phyloP scores from a whole-genome alignment of 2,888 invertebrate genomes.

The Nemurella pictetii region DNA sequence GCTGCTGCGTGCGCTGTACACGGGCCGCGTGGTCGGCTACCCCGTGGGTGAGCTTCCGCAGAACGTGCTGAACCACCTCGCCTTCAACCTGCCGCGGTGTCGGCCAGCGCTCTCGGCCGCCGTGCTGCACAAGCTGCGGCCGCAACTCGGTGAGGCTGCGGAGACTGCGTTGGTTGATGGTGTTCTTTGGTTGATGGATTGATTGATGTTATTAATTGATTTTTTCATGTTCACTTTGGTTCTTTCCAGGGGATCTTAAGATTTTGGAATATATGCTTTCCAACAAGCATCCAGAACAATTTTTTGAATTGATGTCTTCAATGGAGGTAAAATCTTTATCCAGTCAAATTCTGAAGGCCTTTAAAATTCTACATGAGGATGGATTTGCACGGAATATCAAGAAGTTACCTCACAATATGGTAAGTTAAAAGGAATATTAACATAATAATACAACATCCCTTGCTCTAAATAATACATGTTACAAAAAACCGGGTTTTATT shows the following conservation, averaged over 20 bases:
- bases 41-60: slow-evolving; percentile 25
- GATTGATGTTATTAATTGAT: neutral
- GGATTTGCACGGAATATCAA: slow-evolving; percentile 28
- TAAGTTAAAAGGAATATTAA: too few relatives aligned
- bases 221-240: neutral
- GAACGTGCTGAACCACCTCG: slow-evolving; percentile 32
- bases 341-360: neutral
- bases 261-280: slow-evolving; percentile 33
- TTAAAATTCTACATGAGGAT: slow-evolving; percentile 8
- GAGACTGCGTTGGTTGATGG: too few relatives aligned
- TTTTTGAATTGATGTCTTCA: slow-evolving; percentile 33
- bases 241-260: slow-evolving; percentile 26
- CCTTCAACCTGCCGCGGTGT: slow-evolving; percentile 30
- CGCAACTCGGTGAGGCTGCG: slow-evolving; percentile 24
- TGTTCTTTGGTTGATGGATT: too few relatives aligned
- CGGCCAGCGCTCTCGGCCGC: slow-evolving; percentile 26
- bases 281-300: slow-evolving; percentile 36
- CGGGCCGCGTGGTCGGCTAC: neutral
- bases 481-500: too few relatives aligned
- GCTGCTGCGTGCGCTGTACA: slow-evolving; percentile 28
- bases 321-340: slow-evolving; percentile 17
- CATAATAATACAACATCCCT: too few relatives aligned
- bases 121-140: slow-evolving; percentile 34
- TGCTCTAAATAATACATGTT: too few relatives aligned
- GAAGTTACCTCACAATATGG: slow-evolving; percentile 33